Evolutionary conservation across 2,797 vertebrate species (phyloP).

Genomic region (Sarcoramphus papa): DNA sequence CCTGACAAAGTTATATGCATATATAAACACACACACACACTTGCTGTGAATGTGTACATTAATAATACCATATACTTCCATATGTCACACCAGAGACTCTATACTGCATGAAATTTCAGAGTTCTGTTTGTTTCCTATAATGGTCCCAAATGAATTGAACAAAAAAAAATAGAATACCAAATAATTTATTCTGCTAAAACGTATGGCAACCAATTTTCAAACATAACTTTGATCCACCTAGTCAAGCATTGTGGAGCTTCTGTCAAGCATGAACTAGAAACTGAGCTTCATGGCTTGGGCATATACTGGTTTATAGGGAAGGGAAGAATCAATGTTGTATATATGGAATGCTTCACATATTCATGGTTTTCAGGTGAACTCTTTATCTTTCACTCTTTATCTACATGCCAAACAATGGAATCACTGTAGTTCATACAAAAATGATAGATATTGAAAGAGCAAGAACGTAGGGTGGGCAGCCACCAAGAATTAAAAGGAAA

Average conservation of each 20-base stretch:
- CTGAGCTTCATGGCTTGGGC: not conserved
- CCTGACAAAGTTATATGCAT: not conserved
- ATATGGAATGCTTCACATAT: not conserved
- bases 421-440: not conserved
- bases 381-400: not conserved
- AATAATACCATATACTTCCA: not conserved
- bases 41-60: not conserved
- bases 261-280: not conserved
- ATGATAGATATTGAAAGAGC: not conserved
- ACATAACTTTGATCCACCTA: not conserved
- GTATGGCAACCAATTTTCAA: not conserved
- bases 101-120: not conserved
- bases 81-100: not conserved
- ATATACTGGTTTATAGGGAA: not conserved
- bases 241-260: not conserved
- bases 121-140: not conserved
- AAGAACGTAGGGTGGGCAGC: rapidly evolving
- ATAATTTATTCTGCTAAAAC: not conserved
- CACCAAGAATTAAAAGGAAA: not conserved
- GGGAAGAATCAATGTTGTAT: not conserved
- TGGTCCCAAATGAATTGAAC: not conserved
- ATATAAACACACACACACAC: not conserved
- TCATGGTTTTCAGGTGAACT: not conserved
- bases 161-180: not conserved
- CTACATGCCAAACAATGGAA: not conserved